Base-by-base conservation (phyloP, 2,113 vertebrate species). In the Panthera tigris region DNA sequence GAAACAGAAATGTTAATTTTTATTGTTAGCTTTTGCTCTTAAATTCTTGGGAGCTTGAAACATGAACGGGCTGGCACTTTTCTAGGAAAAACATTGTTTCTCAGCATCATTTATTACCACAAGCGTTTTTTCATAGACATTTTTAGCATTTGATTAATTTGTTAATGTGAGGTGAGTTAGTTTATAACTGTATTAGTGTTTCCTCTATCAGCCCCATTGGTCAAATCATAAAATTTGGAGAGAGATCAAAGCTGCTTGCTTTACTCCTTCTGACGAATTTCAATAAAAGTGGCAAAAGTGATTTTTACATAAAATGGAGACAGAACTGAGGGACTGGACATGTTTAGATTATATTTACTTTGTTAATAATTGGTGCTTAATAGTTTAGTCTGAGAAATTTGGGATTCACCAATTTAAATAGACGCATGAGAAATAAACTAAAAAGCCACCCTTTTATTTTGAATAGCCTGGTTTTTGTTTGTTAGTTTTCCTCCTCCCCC, bases 71-170 rank as follows among this genome's bases (percentile, higher is more conserved):
- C 4, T 65, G 8, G n/a, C 0, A n/a, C 2, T 1, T 52, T 81
- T 71, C 39, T 14, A 5, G 25, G 13, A 4, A 5, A 61, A 90
- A 57, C 45, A 82, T 36, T 39, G 5, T 82, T 89, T 80, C 65
- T 81, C 18, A 57, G 15, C 25, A 79, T 73, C 29, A 73, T 29
- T 92, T 79, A 48, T 69, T 57, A 78, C 27, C 7, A 14, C 7
- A 71, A n/a, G 1, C 0, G 41, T 69, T 69, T 2, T 87, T 65
- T 96, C 81, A 96, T 96, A 97, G n/a, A 12, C 9, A 86, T 78
- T 95, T 98, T 97, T 96, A 96, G 45, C 65, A 25, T 36, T 97
- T 97, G 76, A 97, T 96, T 98, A 96, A 96, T 89, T 97, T 96
- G 19, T 94, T 98, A 97, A 71, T 82, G 66, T 50, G 66, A 98